Evolutionary conservation across 2,113 vertebrate genomes (phyloP).

Genomic region (Gadus chalcogrammus): DNA sequence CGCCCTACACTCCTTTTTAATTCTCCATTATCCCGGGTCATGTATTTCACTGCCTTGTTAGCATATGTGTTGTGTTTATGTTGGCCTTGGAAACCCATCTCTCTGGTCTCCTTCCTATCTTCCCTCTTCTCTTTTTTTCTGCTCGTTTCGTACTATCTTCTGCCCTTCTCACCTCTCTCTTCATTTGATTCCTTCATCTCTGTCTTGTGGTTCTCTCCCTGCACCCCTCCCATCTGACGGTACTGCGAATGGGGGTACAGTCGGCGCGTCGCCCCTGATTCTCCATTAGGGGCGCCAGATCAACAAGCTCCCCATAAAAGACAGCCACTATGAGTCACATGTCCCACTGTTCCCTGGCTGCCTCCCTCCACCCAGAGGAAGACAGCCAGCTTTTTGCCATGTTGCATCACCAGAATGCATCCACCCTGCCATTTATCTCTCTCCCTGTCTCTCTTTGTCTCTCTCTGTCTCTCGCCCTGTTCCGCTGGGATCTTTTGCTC

Average conservation of each 20-base stretch:
- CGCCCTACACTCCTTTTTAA: not conserved
- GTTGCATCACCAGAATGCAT: conserved; percentile 20
- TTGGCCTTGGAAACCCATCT: not conserved
- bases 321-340: conserved; percentile 68
- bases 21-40: not conserved
- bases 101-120: not conserved
- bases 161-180: not conserved
- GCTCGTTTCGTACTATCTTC: not conserved
- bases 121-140: not conserved
- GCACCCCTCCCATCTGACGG: conserved; percentile 1
- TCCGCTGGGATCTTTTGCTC: conserved; percentile 42
- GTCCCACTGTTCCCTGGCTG: conserved; percentile 64
- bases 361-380: conserved; percentile 52
- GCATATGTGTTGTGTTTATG: no score
- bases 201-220: not conserved
- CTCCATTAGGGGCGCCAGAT: conserved; percentile 52
- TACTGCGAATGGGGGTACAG: no score
- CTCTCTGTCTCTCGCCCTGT: not conserved
- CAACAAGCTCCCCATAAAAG: conserved; percentile 70
- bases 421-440: conserved; percentile 15
- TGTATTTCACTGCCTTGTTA: no score
- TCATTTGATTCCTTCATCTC: not conserved
- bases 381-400: conserved; percentile 37
- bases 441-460: conserved; percentile 7
- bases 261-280: no score